Evolutionary conservation across 2,888 invertebrate species (phyloP), one percentile per base, ranked within the genome.

Genomic region (Drosophila subquinaria): DNA sequence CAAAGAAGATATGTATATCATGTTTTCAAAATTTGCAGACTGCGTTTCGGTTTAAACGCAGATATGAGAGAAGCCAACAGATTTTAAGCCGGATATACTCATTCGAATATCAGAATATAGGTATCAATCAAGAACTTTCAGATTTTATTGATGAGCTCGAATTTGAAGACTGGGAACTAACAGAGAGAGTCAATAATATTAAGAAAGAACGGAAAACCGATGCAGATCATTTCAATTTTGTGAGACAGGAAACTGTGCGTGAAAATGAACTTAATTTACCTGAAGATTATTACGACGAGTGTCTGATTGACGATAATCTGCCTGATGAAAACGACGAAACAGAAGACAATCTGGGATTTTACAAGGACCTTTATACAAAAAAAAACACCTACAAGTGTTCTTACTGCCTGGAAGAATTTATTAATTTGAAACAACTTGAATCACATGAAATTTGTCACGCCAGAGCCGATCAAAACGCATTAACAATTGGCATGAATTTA

Each of bases 141-240:
- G n/a, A 38, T 38, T 38, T 38, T 38, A n/a, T 38, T 38, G 38
- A 38, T n/a, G 38, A 38, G n/a, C 38, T 38, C 5, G 38, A n/a
- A 38, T 6, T 2, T n/a, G 38, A 38, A 38, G 38, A 38, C n/a
- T 38, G 38, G 38, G 38, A 38, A 13, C n/a, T 38, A n/a, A 38
- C 1, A n/a, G n/a, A 38, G 38, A 13, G n/a, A 4, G n/a, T 38
- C n/a, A 6, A n/a, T n/a, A 6, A 13, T 2, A n/a, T 38, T n/a
- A 38, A 38, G 11, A 38, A 13, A 38, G 38, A 38, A 38, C 38
- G 2, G 2, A 13, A 38, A 2, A 38, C 2, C 13, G 13, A 38
- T 6, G 6, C n/a, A 38, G 38, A 38, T 4, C 5, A n/a, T n/a
- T 38, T 13, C 38, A 38, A n/a, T 2, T 1, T 6, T 38, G n/a